Evolutionary conservation across 92 coral and sea anemone genomes (phyloP).

Genomic region (Phymanthus crucifer): DNA sequence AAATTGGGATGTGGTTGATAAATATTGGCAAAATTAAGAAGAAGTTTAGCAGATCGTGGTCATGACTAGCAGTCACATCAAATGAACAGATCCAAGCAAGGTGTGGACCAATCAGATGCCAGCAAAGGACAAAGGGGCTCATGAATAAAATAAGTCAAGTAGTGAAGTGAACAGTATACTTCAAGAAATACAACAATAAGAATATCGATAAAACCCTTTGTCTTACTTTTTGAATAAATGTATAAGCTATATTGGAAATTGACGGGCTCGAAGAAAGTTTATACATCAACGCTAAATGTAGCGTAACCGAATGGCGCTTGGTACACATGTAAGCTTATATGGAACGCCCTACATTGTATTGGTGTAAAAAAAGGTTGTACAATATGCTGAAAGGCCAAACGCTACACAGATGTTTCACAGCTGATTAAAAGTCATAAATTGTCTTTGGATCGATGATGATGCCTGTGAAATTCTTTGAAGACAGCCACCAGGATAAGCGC

Average conservation of each 20-base stretch:
- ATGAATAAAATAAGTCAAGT: not conserved
- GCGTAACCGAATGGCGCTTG: too few species aligned
- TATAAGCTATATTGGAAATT: too few species aligned
- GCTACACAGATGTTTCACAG: not conserved
- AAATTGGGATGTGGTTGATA: not conserved
- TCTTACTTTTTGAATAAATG: not conserved
- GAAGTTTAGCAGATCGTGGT: not conserved
- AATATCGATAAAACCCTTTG: not conserved
- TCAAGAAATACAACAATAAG: not conserved
- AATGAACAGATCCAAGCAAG: not conserved
- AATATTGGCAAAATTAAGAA: not conserved
- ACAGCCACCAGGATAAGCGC: too few species aligned
- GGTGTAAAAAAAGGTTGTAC: not conserved
- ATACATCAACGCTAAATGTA: too few species aligned
- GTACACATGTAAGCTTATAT: too few species aligned
- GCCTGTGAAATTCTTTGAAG: not conserved
- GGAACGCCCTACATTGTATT: too few species aligned
- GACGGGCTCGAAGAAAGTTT: too few species aligned
- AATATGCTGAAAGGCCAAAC: not conserved
- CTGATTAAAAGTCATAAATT: not conserved
- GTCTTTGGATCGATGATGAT: not conserved
- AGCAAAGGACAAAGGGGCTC: not conserved
- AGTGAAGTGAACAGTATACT: constrained; percentile 6
- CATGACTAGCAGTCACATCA: not conserved
- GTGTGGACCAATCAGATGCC: not conserved